These are phyloP conservation scores for Dendroctonus valens DNA, from an alignment of 1,140 invertebrate species.

Conservation along the genomic window DNA sequence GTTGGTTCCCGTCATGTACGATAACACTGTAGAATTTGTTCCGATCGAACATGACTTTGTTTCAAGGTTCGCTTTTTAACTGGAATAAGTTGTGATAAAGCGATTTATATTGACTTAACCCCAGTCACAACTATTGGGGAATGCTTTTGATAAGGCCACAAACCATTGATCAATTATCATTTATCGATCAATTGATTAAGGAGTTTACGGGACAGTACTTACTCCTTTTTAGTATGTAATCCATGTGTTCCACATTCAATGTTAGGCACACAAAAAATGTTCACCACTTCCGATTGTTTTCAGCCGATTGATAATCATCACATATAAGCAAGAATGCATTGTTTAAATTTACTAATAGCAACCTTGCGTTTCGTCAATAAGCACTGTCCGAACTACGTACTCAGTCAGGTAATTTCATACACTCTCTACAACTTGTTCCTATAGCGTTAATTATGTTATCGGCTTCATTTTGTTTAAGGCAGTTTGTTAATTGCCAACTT, in stretches of 20 bases:
- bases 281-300: conserved; percentile 3
- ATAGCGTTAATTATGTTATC: conserved; percentile 7
- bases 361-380: conserved; percentile 3
- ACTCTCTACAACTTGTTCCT: not conserved
- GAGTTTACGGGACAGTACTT: not conserved
- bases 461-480: conserved; percentile 9
- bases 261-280: not conserved
- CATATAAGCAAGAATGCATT: not conserved
- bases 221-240: conserved; percentile 2
- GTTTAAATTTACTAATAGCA: conserved; percentile 6
- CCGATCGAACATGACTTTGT: too few species aligned
- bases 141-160: too few species aligned
- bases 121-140: too few species aligned
- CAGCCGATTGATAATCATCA: not conserved
- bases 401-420: conserved; percentile 6
- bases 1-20: too few species aligned
- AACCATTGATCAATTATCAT: too few species aligned
- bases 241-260: not conserved
- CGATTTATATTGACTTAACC: too few species aligned
- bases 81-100: too few species aligned
- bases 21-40: too few species aligned
- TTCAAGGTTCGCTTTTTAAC: too few species aligned
- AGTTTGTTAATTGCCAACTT: not conserved
- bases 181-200: not conserved
- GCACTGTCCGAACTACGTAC: conserved; percentile 5